Evolutionary conservation across 2,113 vertebrate species (phyloP).

Genomic region (Emberiza fucata): DNA sequence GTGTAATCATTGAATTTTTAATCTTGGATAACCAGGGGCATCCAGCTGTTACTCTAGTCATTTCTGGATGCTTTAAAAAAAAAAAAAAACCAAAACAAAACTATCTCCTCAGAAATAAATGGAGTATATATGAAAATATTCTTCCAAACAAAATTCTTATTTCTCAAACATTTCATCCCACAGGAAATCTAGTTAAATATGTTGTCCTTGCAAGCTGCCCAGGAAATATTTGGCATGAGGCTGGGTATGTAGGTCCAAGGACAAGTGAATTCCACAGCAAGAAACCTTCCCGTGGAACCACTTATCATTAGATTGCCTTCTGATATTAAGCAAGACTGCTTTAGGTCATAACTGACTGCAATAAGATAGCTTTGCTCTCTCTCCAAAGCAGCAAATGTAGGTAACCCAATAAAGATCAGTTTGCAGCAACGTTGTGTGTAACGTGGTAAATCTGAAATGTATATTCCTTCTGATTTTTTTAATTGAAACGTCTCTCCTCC

Average conservation of each 20-base stretch:
- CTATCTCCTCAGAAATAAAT: background rate
- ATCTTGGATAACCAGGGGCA: background rate
- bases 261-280: background rate
- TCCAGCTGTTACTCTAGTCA: background rate
- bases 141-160: background rate
- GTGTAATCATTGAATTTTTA: background rate
- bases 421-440: rapidly evolving
- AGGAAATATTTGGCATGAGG: rapidly evolving
- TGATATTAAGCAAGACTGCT: background rate
- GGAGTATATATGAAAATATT: background rate
- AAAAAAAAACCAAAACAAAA: background rate
- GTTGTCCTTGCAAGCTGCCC: background rate
- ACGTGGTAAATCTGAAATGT: slow-evolving; percentile 6
- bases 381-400: background rate
- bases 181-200: background rate
- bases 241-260: background rate
- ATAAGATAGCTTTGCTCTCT: background rate
- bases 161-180: background rate
- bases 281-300: background rate
- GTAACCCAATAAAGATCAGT: background rate
- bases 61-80: background rate
- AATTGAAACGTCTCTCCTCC: background rate
- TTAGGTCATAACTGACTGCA: background rate
- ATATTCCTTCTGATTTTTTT: background rate
- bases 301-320: background rate